A percentile compares a stretch with the other conserved stretches of the same genome.
Conservation (phyloP, 1,140 invertebrate species). For the Scaptodrosophila lebanonensis region DNA sequence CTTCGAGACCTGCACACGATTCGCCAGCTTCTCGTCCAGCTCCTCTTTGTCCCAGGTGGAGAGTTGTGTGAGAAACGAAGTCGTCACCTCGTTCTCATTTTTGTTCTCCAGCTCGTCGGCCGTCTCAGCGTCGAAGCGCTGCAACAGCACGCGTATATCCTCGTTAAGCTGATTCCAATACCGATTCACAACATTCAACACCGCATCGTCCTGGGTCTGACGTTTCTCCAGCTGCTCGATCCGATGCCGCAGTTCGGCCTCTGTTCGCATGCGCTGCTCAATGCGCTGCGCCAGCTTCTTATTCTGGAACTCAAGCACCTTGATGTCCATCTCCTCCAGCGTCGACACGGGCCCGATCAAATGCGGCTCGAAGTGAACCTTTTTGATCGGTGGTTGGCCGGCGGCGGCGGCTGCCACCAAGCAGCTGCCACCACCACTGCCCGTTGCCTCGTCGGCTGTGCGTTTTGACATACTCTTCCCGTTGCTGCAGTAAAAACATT, state of each 20-base stretch:
- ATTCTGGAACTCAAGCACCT: slow-evolving; percentile 97
- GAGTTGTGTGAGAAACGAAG: slow-evolving; percentile 96
- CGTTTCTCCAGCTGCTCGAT: slow-evolving; percentile 98
- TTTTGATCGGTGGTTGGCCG: slow-evolving; percentile 86
- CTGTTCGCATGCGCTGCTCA: slow-evolving; percentile 92
- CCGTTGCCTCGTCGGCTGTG: slow-evolving; percentile 80
- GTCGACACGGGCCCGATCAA: slow-evolving; percentile 95
- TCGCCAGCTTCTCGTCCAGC: slow-evolving; percentile 95
- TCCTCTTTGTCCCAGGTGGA: slow-evolving; percentile 99
- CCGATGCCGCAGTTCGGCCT: slow-evolving; percentile 92
- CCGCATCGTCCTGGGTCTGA: slow-evolving; percentile 98
- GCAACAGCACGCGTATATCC: slow-evolving; percentile 94
- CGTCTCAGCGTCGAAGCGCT: slow-evolving; percentile 97
- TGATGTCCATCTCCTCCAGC: slow-evolving; percentile 97
- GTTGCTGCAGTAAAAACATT: slow-evolving; percentile 10
- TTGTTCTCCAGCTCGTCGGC: slow-evolving; percentile 97
- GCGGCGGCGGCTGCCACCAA: slow-evolving; percentile 53
- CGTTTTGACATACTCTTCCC: slow-evolving; percentile 84
- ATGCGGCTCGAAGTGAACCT: slow-evolving; percentile 95
- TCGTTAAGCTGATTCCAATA: slow-evolving; percentile 99
- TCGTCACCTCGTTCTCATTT: slow-evolving; percentile 98
- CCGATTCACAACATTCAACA: slow-evolving; percentile 97
- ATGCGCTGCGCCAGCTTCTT: slow-evolving; percentile 96
- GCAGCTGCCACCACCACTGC: slow-evolving; percentile 48
- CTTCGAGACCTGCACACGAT: slow-evolving; percentile 94